Conservation (phyloP, 1,140 invertebrate species). For the Drosophila nikananu region DNA sequence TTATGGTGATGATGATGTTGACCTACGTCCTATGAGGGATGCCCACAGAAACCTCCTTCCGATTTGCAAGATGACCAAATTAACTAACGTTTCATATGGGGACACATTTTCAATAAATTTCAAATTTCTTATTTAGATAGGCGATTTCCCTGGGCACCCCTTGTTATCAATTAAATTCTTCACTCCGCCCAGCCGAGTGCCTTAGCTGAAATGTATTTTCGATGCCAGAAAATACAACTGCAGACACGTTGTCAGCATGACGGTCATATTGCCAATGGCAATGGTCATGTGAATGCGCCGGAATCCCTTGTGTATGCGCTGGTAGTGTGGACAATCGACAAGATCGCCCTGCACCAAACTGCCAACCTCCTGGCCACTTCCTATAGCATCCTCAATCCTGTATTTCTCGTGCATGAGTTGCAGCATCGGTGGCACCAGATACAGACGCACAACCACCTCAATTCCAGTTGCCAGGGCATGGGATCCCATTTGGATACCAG, state of each 20-base stretch:
- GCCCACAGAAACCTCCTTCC: background rate
- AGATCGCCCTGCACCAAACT: conserved; percentile 87
- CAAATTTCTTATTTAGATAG: background rate
- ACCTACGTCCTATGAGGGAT: conserved; percentile 34
- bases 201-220: conserved; percentile 86
- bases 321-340: conserved; percentile 89
- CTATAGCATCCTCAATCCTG: conserved; percentile 88
- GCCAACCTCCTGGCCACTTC: conserved; percentile 90
- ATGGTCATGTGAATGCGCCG: conserved; percentile 88
- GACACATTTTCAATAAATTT: background rate
- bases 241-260: conserved; percentile 89
- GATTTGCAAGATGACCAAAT: background rate
- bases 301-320: conserved; percentile 88
- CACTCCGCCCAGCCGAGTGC: conserved; percentile 21
- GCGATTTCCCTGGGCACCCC: background rate
- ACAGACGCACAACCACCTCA: conserved; percentile 89
- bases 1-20: conserved; percentile 21
- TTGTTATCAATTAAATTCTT: conserved; percentile 21
- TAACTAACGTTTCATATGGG: background rate
- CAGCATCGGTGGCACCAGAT: conserved; percentile 89
- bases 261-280: conserved; percentile 90
- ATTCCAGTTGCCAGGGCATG: conserved; percentile 88
- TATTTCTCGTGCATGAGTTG: conserved; percentile 88
- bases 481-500: conserved; percentile 86
- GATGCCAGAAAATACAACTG: conserved; percentile 90